Base-by-base conservation (phyloP, 2,888 invertebrate genomes). In the Xylota segnis region DNA sequence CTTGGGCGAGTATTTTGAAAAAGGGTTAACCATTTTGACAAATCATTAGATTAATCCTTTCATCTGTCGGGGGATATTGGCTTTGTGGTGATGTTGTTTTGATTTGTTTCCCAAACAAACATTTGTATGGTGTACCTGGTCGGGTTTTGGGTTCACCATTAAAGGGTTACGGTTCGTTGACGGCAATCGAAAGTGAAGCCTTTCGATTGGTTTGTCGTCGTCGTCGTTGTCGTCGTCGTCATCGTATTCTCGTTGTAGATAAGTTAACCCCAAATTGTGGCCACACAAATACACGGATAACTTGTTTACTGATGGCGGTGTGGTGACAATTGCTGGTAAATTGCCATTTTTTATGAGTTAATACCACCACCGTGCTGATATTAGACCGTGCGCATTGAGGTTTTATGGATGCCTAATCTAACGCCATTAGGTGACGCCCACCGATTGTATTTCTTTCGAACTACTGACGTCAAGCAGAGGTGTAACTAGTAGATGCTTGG, bases 21-120 rank as follows among this genome's bases (percentile, higher is more conserved):
- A 84, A 84, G 81, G 84, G 84, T 84, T 84, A 81, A 81, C 61
- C 61, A 90, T 91, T 91, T 90, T 89, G 83, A 71, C 91, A 91
- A 91, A 90, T 91, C 89, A 91, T 91, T 91, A 91, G 90, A 90
- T 90, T 91, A 89, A 91, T 90, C 91, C 91, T 88, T 87, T 88
- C 68, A 84, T 65, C 47, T 75, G 12, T n/a, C 40, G 12, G 12
- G 9, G 34, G 45, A 72, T 40, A 40, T 10, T 34, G 63, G 18
- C 40, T 47, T 86, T 82, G 86, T 72, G 87, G 87, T 77, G 68
- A 61, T 50, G 61, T 61, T 58, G 32, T 43, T 45, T 77, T 77
- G 70, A 87, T 87, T 83, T 83, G 78, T 87, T 87, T 72, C 43
- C 83, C 70, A 87, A 87, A 87, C 87, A 86, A 27, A 72, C 76